A percentile compares a stretch with the other conserved stretches of the same genome.
These are phyloP conservation scores for Platerodrilus igneus DNA, from an alignment of 2,888 invertebrate genomes.

Conservation along the genomic window DNA sequence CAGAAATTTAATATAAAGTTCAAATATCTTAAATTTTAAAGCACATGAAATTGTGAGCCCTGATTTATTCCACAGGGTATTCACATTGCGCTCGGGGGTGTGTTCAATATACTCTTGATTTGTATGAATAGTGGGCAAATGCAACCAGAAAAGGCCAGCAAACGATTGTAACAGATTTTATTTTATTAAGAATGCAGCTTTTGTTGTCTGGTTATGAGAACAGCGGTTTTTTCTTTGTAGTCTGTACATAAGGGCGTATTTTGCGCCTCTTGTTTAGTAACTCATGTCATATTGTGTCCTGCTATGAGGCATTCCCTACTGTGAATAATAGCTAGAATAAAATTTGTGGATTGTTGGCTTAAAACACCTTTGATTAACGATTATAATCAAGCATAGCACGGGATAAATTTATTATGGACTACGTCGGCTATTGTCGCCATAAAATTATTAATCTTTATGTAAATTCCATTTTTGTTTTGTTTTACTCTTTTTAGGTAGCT, in stretches of 20 bases:
- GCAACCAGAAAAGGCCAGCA: conserved; percentile 31
- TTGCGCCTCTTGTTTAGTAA: conserved; percentile 19
- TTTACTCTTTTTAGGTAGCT: too few species aligned
- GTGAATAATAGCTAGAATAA: conserved; percentile 31
- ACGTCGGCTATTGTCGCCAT: too few species aligned
- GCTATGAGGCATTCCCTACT: conserved; percentile 28
- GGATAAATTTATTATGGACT: too few species aligned
- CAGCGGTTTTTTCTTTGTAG: conserved; percentile 21
- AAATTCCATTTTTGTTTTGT: too few species aligned
- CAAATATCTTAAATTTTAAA: too few species aligned
- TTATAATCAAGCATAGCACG: conserved; percentile 26
- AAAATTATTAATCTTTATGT: too few species aligned
- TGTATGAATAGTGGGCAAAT: conserved; percentile 35
- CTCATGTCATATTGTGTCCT: conserved; percentile 22
- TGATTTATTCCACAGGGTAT: too few species aligned
- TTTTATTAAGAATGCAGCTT: conserved; percentile 32
- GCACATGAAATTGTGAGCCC: too few species aligned
- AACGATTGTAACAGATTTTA: conserved; percentile 28
- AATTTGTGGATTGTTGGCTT: conserved; percentile 32
- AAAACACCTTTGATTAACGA: conserved; percentile 40
- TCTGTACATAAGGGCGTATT: conserved; percentile 19
- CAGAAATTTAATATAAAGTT: too few species aligned
- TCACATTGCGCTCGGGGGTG: conserved; percentile 17
- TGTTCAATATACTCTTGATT: conserved; percentile 26
- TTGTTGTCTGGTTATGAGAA: conserved; percentile 36